Evolutionary conservation across 2,888 invertebrate genomes (phyloP).

Genomic region (Lasioglossum calceatum): DNA sequence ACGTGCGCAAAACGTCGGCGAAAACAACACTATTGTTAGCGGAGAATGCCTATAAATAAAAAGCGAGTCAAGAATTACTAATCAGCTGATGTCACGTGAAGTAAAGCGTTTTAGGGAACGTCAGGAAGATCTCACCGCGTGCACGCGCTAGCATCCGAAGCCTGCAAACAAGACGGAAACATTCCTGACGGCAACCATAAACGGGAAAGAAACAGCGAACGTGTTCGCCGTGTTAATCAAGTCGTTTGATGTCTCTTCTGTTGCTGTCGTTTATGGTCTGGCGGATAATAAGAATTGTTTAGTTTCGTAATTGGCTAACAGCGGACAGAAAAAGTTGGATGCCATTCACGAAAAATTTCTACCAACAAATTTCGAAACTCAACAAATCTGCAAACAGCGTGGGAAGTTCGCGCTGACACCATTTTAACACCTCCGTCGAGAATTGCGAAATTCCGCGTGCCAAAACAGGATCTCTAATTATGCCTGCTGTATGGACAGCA

Average conservation of each 20-base stretch:
- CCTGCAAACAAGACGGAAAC: constrained; percentile 4
- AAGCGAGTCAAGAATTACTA: not conserved
- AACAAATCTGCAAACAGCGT: not conserved
- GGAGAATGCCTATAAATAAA: constrained; percentile 2
- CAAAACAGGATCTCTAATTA: not conserved
- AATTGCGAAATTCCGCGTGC: not conserved
- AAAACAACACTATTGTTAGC: not conserved
- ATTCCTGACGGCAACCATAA: constrained; percentile 44
- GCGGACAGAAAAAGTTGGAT: too few relatives aligned
- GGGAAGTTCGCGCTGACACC: not conserved
- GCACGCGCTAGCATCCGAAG: constrained; percentile 16
- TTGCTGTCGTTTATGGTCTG: not conserved
- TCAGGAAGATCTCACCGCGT: not conserved
- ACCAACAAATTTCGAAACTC: not conserved
- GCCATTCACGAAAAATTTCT: not conserved
- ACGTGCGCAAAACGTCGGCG: not conserved
- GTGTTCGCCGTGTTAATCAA: constrained; percentile 40
- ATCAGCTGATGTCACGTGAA: constrained; percentile 16
- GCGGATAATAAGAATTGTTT: not conserved
- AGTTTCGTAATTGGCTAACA: not conserved
- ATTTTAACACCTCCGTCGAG: not conserved
- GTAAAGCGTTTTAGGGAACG: constrained; percentile 18
- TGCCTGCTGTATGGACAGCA: not conserved
- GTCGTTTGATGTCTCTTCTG: constrained; percentile 35
- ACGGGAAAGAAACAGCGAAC: constrained; percentile 30